phyloP scores from a whole-genome alignment of 2,888 invertebrate genomes.

The Belgica antarctica region DNA sequence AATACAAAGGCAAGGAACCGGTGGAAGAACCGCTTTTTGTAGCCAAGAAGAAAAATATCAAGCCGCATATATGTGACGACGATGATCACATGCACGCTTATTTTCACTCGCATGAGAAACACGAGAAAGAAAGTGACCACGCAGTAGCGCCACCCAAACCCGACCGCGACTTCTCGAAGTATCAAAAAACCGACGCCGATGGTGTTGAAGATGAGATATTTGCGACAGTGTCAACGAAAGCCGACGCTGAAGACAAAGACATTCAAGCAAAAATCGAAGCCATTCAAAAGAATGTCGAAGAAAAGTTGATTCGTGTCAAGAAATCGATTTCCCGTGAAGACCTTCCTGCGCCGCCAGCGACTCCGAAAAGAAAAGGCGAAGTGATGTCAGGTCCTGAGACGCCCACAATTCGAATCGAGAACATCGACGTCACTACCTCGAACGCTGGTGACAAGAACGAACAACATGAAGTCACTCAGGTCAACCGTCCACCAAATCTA shows the following conservation, averaged over 20 bases:
- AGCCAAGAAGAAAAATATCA: conserved; percentile 40
- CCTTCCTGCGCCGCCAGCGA: conserved; percentile 29
- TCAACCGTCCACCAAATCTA: background rate
- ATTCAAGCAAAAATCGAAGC: conserved; percentile 18
- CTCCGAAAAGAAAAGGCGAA: conserved; percentile 13
- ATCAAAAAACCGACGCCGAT: too few species aligned
- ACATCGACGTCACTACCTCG: background rate
- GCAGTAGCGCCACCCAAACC: conserved; percentile 47
- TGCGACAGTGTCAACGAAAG: too few species aligned
- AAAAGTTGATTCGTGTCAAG: background rate
- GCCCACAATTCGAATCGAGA: conserved; percentile 23
- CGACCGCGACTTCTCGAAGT: conserved; percentile 46
- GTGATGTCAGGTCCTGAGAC: background rate
- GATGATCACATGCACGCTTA: conserved; percentile 37
- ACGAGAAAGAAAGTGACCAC: conserved; percentile 21
- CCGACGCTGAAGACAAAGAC: background rate
- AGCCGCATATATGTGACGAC: conserved; percentile 46
- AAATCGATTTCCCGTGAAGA: conserved; percentile 22
- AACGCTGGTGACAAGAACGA: background rate
- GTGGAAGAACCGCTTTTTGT: conserved; percentile 46
- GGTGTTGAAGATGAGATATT: too few species aligned
- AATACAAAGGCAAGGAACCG: conserved; percentile 43
- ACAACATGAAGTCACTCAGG: background rate
- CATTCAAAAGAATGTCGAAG: background rate
- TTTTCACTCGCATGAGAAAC: conserved; percentile 37